Percentiles rank a stretch among this genome's conserved stretches.
These are phyloP conservation scores for Carabus problematicus DNA, from an alignment of 2,888 invertebrate species.

Conservation along the genomic window DNA sequence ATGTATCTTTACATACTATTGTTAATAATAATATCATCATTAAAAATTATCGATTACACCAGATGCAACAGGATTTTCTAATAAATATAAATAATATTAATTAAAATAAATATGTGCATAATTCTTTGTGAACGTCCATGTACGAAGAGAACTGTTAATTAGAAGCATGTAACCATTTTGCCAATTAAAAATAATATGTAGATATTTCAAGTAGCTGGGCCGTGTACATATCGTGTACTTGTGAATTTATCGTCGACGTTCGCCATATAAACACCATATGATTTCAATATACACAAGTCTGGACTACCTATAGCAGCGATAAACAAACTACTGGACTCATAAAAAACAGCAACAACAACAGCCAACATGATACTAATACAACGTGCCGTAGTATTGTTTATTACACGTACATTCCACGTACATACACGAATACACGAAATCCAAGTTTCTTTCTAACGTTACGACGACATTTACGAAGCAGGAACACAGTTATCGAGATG, in stretches of 20 bases:
- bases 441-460: not conserved
- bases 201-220: not conserved
- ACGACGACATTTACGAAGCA: not conserved
- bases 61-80: no score
- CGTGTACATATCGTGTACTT: not conserved
- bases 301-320: not conserved
- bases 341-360: constrained; percentile 2
- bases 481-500: not conserved
- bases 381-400: not conserved
- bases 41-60: no score
- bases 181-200: not conserved
- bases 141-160: not conserved
- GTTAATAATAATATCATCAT: no score
- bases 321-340: constrained; percentile 4
- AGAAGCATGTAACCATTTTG: not conserved
- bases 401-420: not conserved
- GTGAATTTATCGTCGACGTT: constrained; percentile 3
- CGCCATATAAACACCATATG: not conserved
- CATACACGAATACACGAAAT: not conserved
- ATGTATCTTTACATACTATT: no score
- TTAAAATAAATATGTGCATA: no score
- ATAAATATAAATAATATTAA: no score
- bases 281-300: constrained; percentile 22
- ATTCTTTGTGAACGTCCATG: not conserved
- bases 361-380: no score